Base-by-base conservation (phyloP, 1,140 invertebrate genomes). In the Myzus persicae region DNA sequence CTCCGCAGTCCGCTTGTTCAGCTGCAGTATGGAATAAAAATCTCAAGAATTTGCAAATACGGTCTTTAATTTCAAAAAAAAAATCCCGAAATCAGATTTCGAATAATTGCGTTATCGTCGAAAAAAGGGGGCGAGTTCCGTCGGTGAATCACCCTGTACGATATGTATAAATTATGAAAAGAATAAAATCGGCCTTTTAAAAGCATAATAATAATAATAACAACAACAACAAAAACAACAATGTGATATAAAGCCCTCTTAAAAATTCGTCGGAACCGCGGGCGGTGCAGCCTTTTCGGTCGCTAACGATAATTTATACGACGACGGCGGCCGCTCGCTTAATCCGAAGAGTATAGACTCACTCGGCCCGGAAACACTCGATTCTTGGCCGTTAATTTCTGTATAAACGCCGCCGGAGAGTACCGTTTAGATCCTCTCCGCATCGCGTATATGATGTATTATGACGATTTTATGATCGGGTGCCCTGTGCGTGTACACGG, bases 221-320 rank as follows among this genome's bases (percentile, higher is more conserved):
- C 24, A 8, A 31, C 42, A 8, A 44, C 42, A 9, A 11, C 42
- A 9, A 59, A 8, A 9, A 59, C 14, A n/a, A n/a, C 14, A 76
- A 6, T n/a, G 7, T 76, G 31, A 76, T 76, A 14, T 76, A 76
- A 76, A 76, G 38, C 24, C 51, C 54, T 54, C 42, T 90, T 90
- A 90, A 90, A 90, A 90, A 44, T 67, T 90, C 89, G 54, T 67
- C 6, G 38, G 51, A 54, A 90, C 89, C 31, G 38, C 89, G 51
- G 89, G 54, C 38, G 51, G 89, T 67, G 38, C 31, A 76, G 87
- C 48, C 38, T 44, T 90, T 67, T n/a, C 38, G 89, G 89, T 31
- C 54, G 40, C 67, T 54, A 90, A 90, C 89, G 54, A 59, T 90
- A 90, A 90, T 90, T 90, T 90, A 76, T 76, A 90, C 88, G 88